phyloP scores from a whole-genome alignment of 2,797 vertebrate species.

The Dallia pectoralis region DNA sequence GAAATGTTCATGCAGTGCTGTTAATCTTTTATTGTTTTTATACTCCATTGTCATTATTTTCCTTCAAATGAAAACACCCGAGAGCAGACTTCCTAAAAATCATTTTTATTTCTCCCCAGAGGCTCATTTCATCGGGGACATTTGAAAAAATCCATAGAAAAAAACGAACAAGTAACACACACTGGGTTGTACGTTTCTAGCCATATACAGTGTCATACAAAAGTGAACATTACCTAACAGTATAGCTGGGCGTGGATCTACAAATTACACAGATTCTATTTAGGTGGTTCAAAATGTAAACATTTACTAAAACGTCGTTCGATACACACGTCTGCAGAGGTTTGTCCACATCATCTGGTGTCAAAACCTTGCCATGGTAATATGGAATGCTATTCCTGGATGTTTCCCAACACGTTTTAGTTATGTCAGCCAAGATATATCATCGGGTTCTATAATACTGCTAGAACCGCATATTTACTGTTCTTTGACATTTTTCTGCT shows the following conservation, averaged over 20 bases:
- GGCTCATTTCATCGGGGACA: conserved; percentile 41
- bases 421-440: background rate
- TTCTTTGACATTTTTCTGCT: background rate
- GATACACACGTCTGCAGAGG: background rate
- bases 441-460: background rate
- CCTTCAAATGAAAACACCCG: conserved; percentile 3
- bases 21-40: background rate
- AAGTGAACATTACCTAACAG: conserved; percentile 2
- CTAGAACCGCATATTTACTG: conserved; percentile 1
- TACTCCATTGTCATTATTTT: conserved; percentile 7
- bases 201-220: conserved; percentile 6
- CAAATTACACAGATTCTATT: conserved; percentile 8
- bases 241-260: background rate
- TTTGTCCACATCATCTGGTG: background rate
- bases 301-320: conserved; percentile 11
- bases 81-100: conserved; percentile 30
- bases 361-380: background rate
- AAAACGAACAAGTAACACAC: conserved; percentile 15
- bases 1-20: background rate
- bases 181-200: conserved; percentile 6
- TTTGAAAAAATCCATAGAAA: conserved; percentile 16
- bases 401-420: background rate
- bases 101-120: conserved; percentile 49
- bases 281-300: conserved; percentile 42
- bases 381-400: conserved; percentile 1